Conservation (phyloP, 1,140 invertebrate genomes). For the Coenobita brevimanus region DNA sequence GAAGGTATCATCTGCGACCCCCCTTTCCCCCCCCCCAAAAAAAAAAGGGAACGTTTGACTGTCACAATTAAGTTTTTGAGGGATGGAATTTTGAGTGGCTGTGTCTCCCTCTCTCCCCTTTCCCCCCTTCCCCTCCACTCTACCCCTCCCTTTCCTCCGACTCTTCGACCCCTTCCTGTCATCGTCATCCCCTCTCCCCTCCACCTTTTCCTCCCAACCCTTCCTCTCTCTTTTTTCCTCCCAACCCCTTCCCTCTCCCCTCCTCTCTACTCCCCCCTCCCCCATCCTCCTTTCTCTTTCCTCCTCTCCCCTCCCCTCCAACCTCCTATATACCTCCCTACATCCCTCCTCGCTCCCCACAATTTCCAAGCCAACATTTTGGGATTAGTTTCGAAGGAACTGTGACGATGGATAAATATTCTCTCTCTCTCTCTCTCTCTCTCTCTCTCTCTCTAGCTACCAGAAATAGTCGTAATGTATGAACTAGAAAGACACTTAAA, state of each 20-base stretch:
- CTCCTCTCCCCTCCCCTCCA: background rate
- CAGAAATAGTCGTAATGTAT: no score
- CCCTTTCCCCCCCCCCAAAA: slow-evolving; percentile 32
- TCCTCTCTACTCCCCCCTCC: background rate
- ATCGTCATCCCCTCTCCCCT: no score
- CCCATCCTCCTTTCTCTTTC: no score
- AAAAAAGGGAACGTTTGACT: slow-evolving; percentile 59
- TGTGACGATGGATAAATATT: no score
- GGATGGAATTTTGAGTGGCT: slow-evolving; percentile 43
- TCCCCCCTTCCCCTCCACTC: background rate
- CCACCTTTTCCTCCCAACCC: background rate
- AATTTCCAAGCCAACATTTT: no score
- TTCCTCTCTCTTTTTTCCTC: background rate
- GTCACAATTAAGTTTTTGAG: slow-evolving; percentile 56
- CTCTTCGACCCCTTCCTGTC: background rate
- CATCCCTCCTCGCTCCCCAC: no score
- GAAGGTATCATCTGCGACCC: no score
- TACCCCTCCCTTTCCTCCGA: background rate
- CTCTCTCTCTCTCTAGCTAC: no score
- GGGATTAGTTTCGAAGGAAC: no score
- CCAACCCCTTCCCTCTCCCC: background rate
- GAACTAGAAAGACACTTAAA: no score
- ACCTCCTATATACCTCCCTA: background rate
- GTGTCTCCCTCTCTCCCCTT: background rate
- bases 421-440: no score